These are phyloP conservation scores for Meriones unguiculatus DNA, from an alignment of 2,113 vertebrate species.

Conservation along the genomic window DNA sequence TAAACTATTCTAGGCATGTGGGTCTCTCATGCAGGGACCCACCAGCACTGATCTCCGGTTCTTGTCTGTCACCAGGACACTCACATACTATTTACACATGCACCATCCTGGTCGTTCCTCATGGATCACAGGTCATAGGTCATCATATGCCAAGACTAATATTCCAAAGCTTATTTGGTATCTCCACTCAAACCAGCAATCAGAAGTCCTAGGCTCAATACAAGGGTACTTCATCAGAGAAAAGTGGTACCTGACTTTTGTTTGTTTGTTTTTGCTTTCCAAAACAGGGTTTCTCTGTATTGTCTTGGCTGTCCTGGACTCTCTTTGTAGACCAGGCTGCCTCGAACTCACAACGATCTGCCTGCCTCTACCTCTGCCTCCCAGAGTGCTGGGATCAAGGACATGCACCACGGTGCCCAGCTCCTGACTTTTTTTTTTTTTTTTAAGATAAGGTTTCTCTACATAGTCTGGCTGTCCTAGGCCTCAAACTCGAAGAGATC, in stretches of 20 bases:
- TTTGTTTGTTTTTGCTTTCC: neutral
- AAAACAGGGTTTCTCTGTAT: neutral
- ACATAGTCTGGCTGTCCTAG: no score
- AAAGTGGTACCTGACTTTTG: neutral
- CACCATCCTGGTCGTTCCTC: neutral
- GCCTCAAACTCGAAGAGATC: neutral
- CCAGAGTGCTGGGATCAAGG: neutral
- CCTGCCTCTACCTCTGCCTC: neutral
- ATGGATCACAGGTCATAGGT: neutral
- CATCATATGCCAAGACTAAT: neutral
- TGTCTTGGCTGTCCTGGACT: neutral
- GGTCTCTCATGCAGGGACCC: neutral
- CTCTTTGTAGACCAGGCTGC: no score
- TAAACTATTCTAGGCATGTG: neutral
- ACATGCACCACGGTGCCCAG: rapidly evolving
- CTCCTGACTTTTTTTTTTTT: neutral
- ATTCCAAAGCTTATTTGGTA: neutral
- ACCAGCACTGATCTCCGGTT: neutral
- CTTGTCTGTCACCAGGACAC: neutral
- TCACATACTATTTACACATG: neutral
- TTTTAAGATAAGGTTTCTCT: no score
- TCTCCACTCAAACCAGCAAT: neutral
- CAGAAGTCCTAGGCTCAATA: neutral
- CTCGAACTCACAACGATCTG: neutral
- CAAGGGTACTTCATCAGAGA: neutral